A percentile compares a stretch with the other conserved stretches of the same genome.
These are phyloP conservation scores for Phylloscopus whistleri DNA, from an alignment of 2,113 vertebrate species.

Conservation along the genomic window DNA sequence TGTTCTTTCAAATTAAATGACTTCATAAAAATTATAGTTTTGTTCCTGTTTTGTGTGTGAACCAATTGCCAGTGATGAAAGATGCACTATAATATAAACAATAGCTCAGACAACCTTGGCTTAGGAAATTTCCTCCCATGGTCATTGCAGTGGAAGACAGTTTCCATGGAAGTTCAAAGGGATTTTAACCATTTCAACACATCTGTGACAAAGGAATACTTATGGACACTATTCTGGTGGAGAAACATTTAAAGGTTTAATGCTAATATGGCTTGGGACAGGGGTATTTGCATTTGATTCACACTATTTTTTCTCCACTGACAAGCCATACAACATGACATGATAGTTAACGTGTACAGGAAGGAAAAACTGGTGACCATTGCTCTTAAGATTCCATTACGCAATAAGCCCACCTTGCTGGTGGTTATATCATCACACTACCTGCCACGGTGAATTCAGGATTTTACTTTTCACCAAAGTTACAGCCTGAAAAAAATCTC, in stretches of 20 bases:
- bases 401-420: constrained; percentile 66
- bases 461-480: constrained; percentile 65
- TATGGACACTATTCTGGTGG: constrained; percentile 39
- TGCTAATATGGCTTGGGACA: constrained; percentile 60
- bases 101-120: constrained; percentile 71
- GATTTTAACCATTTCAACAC: constrained; percentile 68
- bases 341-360: constrained; percentile 64
- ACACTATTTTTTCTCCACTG: constrained; percentile 43
- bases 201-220: constrained; percentile 56
- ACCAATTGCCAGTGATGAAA: constrained; percentile 61
- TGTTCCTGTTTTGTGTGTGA: constrained; percentile 64
- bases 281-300: constrained; percentile 31
- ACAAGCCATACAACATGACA: constrained; percentile 65
- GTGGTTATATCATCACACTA: constrained; percentile 75
- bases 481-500: constrained; percentile 72
- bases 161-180: constrained; percentile 82
- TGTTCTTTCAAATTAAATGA: constrained; percentile 69
- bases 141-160: constrained; percentile 83
- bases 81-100: constrained; percentile 50
- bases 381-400: constrained; percentile 68
- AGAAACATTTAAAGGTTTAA: constrained; percentile 55
- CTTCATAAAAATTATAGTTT: constrained; percentile 46
- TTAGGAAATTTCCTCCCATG: constrained; percentile 73
- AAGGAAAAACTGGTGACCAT: constrained; percentile 72
- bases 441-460: constrained; percentile 70